Base-by-base conservation (phyloP, 1,140 invertebrate species). In the Aricia agestis region DNA sequence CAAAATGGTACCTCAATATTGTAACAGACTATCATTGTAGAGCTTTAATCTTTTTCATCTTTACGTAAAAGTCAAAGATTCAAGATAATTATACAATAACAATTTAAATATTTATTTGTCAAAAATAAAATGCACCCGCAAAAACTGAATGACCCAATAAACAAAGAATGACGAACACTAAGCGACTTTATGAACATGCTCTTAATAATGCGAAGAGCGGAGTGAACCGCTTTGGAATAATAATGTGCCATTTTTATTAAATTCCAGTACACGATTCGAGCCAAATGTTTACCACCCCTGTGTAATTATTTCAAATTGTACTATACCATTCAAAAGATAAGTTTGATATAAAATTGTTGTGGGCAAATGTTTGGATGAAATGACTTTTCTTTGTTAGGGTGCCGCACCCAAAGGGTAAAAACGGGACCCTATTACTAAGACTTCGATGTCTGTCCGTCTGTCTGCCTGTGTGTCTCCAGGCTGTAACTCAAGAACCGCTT, bases 281-380 rank as follows among this genome's bases (percentile, higher is more conserved):
- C 78, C 78, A 74, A 78, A 79, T 78, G 74, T 75, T 72, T 77
- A 73, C 78, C 75, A 66, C 78, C 77, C 82, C 77, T 81, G 78
- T 82, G 86, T 85, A 84, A 82, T 83, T 84, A 75, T 81, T 82
- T 83, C 83, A 87, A 80, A 86, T 82, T 79, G 68, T 25, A 25
- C 18, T 3, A 11, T 25, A 31, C 18, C 10, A 63, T 25, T 19
- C 59, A 19, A 11, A 9, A 63, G 59, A 25, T 18, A 19, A 25
- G 18, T 18, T 63, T 19, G 7, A 63, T 19, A 19, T 17, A 19
- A 19, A 63, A 63, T 36, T 36, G 36, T 36, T 36, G 36, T 36
- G 0, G 1, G 6, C 36, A 7, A 25, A 36, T 6, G 36, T 36
- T 7, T 36, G 9, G 5, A 36, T 36, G 1, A 36, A 7, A 6